Percentiles rank a stretch among this genome's conserved stretches.
Conservation (phyloP, 1,140 invertebrate species). For the Stratiolaelaps scimitus region DNA sequence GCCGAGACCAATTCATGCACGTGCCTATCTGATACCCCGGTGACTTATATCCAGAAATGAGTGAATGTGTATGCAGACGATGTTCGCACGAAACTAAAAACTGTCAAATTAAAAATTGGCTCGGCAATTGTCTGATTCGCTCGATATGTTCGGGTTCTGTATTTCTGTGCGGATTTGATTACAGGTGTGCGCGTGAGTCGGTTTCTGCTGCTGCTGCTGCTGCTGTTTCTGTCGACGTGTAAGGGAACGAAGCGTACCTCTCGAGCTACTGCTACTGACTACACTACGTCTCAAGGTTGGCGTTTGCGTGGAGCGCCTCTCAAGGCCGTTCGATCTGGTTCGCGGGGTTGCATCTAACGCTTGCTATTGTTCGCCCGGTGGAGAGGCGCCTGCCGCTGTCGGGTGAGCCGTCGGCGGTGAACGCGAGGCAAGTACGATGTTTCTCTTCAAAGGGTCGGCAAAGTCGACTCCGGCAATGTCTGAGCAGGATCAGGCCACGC, state of each 20-base stretch:
- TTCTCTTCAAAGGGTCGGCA: slow-evolving; percentile 6
- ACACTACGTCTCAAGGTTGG: background rate
- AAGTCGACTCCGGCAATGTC: slow-evolving; percentile 3
- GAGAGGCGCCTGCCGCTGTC: background rate
- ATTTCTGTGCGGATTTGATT: too few species aligned
- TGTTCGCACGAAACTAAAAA: too few species aligned
- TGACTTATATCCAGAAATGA: too few species aligned
- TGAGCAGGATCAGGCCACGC: slow-evolving; percentile 1
- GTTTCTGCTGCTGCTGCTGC: too few species aligned
- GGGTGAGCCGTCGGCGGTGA: slow-evolving; percentile 8
- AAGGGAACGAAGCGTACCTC: background rate
- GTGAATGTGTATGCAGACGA: too few species aligned
- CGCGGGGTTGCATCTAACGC: background rate
- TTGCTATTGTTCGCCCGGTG: background rate
- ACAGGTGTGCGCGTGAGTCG: too few species aligned
- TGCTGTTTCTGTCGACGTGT: too few species aligned
- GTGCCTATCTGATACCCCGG: too few species aligned
- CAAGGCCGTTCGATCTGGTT: background rate
- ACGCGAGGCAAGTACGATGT: background rate
- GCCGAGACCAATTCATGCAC: too few species aligned
- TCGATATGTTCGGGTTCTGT: too few species aligned
- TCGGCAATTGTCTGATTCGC: too few species aligned
- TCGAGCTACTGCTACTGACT: background rate
- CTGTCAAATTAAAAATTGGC: too few species aligned
- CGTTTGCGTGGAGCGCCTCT: background rate